These are phyloP conservation scores for Jordanella pulchra DNA, from an alignment of 2,797 vertebrate genomes.

Conservation along the genomic window DNA sequence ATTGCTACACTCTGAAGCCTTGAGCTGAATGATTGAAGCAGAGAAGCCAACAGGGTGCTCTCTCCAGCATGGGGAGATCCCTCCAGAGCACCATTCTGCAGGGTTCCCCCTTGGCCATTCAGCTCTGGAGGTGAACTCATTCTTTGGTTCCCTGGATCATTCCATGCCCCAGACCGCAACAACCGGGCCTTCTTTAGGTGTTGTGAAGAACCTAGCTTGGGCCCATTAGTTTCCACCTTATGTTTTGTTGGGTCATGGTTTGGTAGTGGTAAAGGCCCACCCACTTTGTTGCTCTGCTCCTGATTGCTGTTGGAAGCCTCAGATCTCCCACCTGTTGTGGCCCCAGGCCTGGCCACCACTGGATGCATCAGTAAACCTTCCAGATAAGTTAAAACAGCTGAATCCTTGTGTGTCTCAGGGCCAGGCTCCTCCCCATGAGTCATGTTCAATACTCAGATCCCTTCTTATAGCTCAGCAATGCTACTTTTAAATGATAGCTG, in stretches of 20 bases:
- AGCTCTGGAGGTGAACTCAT: conserved; percentile 86
- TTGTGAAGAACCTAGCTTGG: conserved; percentile 87
- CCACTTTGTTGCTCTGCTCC: conserved; percentile 87
- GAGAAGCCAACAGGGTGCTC: conserved; percentile 95
- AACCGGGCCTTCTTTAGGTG: conserved; percentile 96
- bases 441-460: conserved; percentile 96
- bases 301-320: conserved; percentile 85
- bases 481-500: conserved; percentile 74
- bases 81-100: conserved; percentile 88
- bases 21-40: conserved; percentile 98
- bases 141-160: conserved; percentile 85
- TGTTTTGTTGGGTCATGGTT: conserved; percentile 85
- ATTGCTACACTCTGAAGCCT: conserved; percentile 95
- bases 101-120: conserved; percentile 88
- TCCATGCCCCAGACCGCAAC: conserved; percentile 93
- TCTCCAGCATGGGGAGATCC: conserved; percentile 89
- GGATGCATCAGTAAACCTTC: conserved; percentile 99
- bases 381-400: conserved; percentile 99
- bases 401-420: conserved; percentile 99
- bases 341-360: conserved; percentile 92
- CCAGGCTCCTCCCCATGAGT: conserved; percentile 99
- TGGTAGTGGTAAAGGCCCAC: conserved; percentile 83
- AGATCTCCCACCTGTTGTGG: conserved; percentile 89
- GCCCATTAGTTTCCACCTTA: conserved; percentile 76
- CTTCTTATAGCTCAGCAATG: conserved; percentile 79